A percentile compares a stretch with the other conserved stretches of the same genome.
These are phyloP conservation scores for Boloria euphrosyne DNA, from an alignment of 2,888 invertebrate species.

Conservation along the genomic window DNA sequence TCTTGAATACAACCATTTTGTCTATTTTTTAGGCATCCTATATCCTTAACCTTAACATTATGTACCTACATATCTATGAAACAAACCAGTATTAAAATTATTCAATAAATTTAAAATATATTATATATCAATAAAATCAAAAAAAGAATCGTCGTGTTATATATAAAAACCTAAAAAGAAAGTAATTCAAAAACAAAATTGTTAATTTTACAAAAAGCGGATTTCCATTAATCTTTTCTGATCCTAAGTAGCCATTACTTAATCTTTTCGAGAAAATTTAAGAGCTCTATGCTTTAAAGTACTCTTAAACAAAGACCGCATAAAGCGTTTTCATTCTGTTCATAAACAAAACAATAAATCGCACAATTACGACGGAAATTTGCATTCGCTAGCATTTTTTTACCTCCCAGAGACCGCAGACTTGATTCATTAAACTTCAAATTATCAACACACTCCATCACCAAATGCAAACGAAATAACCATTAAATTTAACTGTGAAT, in stretches of 20 bases:
- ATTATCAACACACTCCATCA: conserved; percentile 73
- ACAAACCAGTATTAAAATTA: too few relatives aligned
- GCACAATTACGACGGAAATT: conserved; percentile 78
- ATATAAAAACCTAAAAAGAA: too few relatives aligned
- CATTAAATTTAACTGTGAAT: conserved; percentile 57
- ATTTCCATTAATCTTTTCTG: conserved; percentile 13
- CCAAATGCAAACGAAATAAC: conserved; percentile 67
- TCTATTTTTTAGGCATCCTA: too few relatives aligned
- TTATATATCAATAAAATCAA: too few relatives aligned
- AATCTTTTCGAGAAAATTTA: conserved; percentile 26
- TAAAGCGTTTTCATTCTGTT: conserved; percentile 56
- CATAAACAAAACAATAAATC: conserved; percentile 75
- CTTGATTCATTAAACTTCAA: conserved; percentile 78
- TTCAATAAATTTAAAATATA: too few relatives aligned
- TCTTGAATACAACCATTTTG: too few relatives aligned
- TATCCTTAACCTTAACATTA: too few relatives aligned
- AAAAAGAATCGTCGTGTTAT: too few relatives aligned
- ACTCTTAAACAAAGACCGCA: conserved; percentile 23
- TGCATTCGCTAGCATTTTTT: conserved; percentile 74
- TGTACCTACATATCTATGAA: too few relatives aligned
- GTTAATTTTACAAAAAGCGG: conserved; percentile 7
- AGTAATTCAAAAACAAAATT: background rate
- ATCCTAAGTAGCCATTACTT: conserved; percentile 1
- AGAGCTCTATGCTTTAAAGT: conserved; percentile 22
- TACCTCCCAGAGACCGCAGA: conserved; percentile 70